Percentiles rank a stretch among this genome's conserved stretches.
Conservation (phyloP, 2,113 vertebrate genomes). For the Columba janthina region DNA sequence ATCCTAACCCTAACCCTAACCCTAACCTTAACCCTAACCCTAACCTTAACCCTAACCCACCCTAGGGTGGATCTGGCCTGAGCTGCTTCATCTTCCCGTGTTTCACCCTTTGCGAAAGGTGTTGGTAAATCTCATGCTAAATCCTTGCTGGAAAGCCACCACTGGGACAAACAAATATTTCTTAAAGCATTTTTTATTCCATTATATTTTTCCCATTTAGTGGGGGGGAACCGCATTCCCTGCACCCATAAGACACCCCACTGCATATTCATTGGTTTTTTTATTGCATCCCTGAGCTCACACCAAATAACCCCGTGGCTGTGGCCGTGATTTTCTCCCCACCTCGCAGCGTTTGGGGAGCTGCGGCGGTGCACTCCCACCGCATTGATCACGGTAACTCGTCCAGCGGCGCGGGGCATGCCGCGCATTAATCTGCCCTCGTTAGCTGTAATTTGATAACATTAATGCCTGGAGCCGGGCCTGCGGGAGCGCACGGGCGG, state of each 20-base stretch:
- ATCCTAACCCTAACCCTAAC: fast-evolving
- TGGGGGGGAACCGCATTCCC: background rate
- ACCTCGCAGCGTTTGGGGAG: fast-evolving
- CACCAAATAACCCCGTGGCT: fast-evolving
- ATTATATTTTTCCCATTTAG: background rate
- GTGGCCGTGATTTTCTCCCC: fast-evolving
- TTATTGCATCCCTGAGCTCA: background rate
- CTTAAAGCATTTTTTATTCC: background rate
- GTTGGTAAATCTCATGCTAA: background rate
- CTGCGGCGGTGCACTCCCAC: fast-evolving
- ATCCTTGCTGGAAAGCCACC: background rate
- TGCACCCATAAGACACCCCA: too few relatives aligned
- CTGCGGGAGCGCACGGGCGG: background rate
- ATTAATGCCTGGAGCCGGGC: background rate
- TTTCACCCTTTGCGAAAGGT: background rate
- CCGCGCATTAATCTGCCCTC: background rate
- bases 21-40: fast-evolving
- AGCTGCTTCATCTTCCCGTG: background rate
- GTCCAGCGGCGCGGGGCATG: fast-evolving
- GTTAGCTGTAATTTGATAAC: background rate
- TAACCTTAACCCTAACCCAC: too few relatives aligned
- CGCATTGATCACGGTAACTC: background rate
- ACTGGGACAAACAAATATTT: background rate
- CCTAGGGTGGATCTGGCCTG: background rate
- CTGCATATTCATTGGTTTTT: background rate